Base-by-base conservation (phyloP, 1,140 invertebrate genomes). In the Chymomyza costata region DNA sequence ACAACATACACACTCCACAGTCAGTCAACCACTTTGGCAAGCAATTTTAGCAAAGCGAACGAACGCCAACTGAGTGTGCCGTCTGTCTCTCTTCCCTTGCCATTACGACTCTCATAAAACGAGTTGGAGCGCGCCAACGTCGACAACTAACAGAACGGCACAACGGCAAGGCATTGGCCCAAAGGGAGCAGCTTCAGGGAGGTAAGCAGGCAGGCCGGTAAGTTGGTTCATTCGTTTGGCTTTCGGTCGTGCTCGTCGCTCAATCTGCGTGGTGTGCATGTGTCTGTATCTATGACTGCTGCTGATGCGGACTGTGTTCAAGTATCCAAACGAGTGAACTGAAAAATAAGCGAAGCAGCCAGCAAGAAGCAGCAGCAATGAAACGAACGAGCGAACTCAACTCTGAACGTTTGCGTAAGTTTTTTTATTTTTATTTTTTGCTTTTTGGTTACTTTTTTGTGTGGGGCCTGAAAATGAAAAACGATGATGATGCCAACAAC, bases 271-370 rank as follows among this genome's bases (percentile, higher is more conserved):
- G n/a, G n/a, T n/a, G n/a, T n/a, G n/a, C n/a, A n/a, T n/a, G n/a
- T n/a, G n/a, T n/a, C n/a, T n/a, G n/a, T n/a, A n/a, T n/a, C n/a
- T n/a, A n/a, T n/a, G n/a, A n/a, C n/a, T n/a, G n/a, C n/a, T n/a
- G n/a, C n/a, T n/a, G n/a, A n/a, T n/a, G n/a, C n/a, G n/a, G n/a
- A n/a, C n/a, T n/a, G n/a, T n/a, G 21, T 31, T 49, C 16, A 63
- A 65, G 63, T 65, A 65, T 65, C 63, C 63, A 65, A 65, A 65
- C 63, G 63, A 65, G 47, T 53, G 61, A 65, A 65, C 63, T 65
- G 63, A 65, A 65, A 65, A 65, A 65, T 47, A 65, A 65, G 63
- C 61, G 15, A 34, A 39, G 28, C 45, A 38, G 45, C 41, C 18
- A 45, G 38, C 55, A 38, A 50, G 58, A 62, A 39, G 40, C 56